A percentile compares a stretch with the other conserved stretches of the same genome.
These are phyloP conservation scores for Crocidura indochinensis DNA, from an alignment of 2,797 vertebrate genomes.

Conservation along the genomic window DNA sequence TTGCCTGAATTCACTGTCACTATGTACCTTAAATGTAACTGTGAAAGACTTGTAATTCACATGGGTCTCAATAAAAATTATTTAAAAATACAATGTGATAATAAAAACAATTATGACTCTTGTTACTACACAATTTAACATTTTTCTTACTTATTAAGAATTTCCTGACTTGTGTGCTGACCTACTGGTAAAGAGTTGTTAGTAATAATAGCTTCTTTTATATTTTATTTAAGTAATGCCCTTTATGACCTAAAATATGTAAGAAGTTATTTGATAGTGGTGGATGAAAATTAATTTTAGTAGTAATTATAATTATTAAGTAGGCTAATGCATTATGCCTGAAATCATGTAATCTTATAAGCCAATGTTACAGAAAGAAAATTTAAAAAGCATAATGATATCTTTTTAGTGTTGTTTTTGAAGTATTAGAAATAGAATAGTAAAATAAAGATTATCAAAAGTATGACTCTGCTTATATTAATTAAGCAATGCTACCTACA, in stretches of 20 bases:
- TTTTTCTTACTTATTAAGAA: not conserved
- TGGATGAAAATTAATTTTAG: not conserved
- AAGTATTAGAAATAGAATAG: not conserved
- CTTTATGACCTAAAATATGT: not conserved
- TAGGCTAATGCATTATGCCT: not conserved
- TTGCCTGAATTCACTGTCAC: too few relatives aligned
- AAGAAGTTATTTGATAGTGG: not conserved
- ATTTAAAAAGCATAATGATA: not conserved
- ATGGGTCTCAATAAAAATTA: too few relatives aligned
- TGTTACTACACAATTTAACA: constrained; percentile 17
- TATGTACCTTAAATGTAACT: too few relatives aligned
- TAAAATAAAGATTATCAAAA: constrained; percentile 30
- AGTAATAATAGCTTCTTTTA: not conserved
- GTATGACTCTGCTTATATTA: not conserved
- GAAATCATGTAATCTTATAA: not conserved
- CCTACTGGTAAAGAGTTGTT: constrained; percentile 11
- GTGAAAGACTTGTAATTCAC: too few relatives aligned
- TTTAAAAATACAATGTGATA: too few relatives aligned
- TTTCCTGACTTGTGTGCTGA: constrained; percentile 41
- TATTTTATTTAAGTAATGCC: not conserved
- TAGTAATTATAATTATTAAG: not conserved
- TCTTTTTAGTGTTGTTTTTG: not conserved
- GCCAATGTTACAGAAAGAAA: not conserved
- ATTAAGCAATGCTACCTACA: not conserved
- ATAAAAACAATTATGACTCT: not conserved